Evolutionary conservation across 37 sponge, comb jelly and placozoan genomes (phyloP).

Genomic region (Cliona cf. orientalis): DNA sequence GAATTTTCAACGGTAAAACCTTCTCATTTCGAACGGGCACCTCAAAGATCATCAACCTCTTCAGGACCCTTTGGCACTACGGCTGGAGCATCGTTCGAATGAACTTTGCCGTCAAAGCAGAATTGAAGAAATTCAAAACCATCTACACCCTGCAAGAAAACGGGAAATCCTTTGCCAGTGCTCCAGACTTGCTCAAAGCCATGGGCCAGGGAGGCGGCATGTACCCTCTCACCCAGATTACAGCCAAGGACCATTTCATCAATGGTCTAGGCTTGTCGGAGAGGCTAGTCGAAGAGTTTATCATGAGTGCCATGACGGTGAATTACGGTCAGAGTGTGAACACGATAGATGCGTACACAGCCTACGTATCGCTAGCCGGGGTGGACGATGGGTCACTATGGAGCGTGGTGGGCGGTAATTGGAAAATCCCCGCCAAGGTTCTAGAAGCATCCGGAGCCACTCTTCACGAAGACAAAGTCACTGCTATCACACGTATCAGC

Average conservation of each 20-base stretch:
- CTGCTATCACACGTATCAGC: constrained; percentile 28
- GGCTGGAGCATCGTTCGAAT: constrained; percentile 61
- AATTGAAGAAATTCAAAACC: constrained; percentile 56
- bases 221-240: constrained; percentile 47
- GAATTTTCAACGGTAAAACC: constrained; percentile 66
- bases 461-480: constrained; percentile 53
- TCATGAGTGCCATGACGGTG: constrained; percentile 57
- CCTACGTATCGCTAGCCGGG: constrained; percentile 82
- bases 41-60: constrained; percentile 24
- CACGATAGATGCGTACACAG: constrained; percentile 65
- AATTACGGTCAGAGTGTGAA: constrained; percentile 84
- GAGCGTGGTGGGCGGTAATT: constrained; percentile 85
- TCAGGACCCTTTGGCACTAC: constrained; percentile 69
- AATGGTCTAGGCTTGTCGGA: constrained; percentile 27
- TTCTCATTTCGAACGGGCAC: constrained; percentile 62
- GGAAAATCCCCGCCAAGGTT: constrained; percentile 58
- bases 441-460: constrained; percentile 65
- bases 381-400: constrained; percentile 70
- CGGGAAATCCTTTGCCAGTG: constrained; percentile 67
- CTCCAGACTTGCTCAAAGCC: constrained; percentile 78
- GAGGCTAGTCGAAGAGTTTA: constrained; percentile 64
- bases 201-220: constrained; percentile 69
- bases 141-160: constrained; percentile 77
- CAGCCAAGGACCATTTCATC: constrained; percentile 48
- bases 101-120: constrained; percentile 25